These are phyloP conservation scores for Toxotes jaculatrix DNA, from an alignment of 2,113 vertebrate genomes.

Conservation along the genomic window DNA sequence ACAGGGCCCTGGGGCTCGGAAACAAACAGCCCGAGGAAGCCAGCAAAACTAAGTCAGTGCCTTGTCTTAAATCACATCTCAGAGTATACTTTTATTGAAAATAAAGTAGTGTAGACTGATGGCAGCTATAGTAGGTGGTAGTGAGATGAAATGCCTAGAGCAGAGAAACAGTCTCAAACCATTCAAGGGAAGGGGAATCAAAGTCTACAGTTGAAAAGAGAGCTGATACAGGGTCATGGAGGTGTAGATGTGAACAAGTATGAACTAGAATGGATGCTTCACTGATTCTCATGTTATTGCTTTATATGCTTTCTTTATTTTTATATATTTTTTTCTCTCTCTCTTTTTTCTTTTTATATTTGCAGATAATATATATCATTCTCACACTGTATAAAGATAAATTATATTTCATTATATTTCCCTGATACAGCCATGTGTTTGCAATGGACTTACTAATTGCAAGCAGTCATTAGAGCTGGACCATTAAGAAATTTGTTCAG, in stretches of 20 bases:
- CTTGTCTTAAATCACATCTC: conserved; percentile 25
- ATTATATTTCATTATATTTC: neutral
- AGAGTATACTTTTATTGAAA: conserved; percentile 29
- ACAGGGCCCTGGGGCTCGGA: neutral
- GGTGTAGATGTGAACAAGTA: neutral
- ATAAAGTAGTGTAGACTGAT: conserved; percentile 19
- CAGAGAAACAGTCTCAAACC: conserved; percentile 21
- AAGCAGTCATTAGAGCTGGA: neutral
- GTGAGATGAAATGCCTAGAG: conserved; percentile 36
- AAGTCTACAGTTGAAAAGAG: neutral
- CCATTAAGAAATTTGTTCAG: no score
- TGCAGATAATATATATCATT: neutral
- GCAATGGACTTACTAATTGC: neutral
- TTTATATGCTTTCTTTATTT: neutral
- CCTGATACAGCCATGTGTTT: neutral
- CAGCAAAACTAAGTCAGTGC: conserved; percentile 17
- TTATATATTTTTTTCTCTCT: neutral
- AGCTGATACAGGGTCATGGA: neutral
- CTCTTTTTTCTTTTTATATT: neutral
- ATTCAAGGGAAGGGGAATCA: conserved; percentile 5
- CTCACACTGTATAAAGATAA: neutral
- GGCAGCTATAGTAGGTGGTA: conserved; percentile 27
- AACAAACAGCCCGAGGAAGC: conserved; percentile 55
- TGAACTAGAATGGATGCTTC: no score
- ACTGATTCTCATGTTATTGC: neutral